A percentile compares a stretch with the other conserved stretches of the same genome.
Conservation (phyloP, 2,113 vertebrate genomes). For the Nothobranchius furzeri region DNA sequence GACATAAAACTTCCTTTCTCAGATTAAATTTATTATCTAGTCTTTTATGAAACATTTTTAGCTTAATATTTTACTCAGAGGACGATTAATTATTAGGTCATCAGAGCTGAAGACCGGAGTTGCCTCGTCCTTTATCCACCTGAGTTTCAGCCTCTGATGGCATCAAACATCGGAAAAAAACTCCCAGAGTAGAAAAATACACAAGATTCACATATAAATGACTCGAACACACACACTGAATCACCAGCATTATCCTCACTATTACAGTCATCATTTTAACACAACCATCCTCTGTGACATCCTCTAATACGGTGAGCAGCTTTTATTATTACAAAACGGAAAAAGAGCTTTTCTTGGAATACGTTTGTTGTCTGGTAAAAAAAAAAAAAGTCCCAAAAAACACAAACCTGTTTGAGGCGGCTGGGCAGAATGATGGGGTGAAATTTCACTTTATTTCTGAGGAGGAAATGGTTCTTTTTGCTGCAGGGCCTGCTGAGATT, state of each 20-base stretch:
- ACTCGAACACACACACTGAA: neutral
- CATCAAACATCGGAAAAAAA: neutral
- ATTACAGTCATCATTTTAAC: conserved; percentile 27
- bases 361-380: conserved; percentile 27
- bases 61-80: too few species aligned
- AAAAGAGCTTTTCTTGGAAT: conserved; percentile 21
- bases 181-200: neutral
- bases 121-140: too few species aligned
- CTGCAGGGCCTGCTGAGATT: conserved; percentile 11
- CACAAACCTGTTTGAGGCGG: conserved; percentile 20
- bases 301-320: neutral
- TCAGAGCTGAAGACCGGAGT: too few species aligned
- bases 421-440: conserved; percentile 8
- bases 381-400: conserved; percentile 22
- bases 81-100: too few species aligned
- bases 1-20: too few species aligned
- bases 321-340: conserved; percentile 30
- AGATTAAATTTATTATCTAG: too few species aligned
- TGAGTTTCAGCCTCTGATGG: too few species aligned
- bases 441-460: conserved; percentile 24
- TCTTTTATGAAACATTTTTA: too few species aligned
- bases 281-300: conserved; percentile 5
- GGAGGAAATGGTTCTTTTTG: conserved; percentile 31
- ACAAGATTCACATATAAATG: conserved; percentile 1
- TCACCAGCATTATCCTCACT: conserved; percentile 16